Evolutionary conservation across 1,140 invertebrate genomes (phyloP), one percentile per base, ranked within the genome.

Genomic region (Orussus abietinus): DNA sequence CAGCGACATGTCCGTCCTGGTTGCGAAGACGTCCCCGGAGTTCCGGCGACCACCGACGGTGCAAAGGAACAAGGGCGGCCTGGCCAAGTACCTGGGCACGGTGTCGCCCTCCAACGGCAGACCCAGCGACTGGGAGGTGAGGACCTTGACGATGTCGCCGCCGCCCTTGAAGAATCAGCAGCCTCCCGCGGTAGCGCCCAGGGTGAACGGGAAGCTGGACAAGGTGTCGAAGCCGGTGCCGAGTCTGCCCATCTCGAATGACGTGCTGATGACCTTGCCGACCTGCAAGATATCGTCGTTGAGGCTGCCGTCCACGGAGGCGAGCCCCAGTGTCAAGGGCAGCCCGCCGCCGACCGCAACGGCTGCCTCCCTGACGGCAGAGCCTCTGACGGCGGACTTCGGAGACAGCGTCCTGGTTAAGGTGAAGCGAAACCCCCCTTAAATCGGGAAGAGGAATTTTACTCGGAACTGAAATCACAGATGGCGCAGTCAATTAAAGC

Each of bases 21-120:
- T 69, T 1, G 59, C 66, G 0, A 72, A 72, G 33, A 69, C 42
- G 30, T 55, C 69, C 2, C 50, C 66, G 13, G 71, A 71, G 38
- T 74, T 71, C 36, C 65, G 67, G 1, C 63, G 67, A 28, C 69
- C 69, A 7, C 57, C 66, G 3, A 66, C 51, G 7, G 69, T 74
- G 1, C 68, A 70, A 35, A 60, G 67, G 20, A 71, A 63, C 35
- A 72, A 72, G 41, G 60, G 59, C 4, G 66, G 68, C 2, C 40
- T 70, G 1, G 64, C 66, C n/a, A 74, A 72, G 25, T 70, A 70
- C 22, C 37, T 69, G 15, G 58, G 59, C 1, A 42, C 51, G 1
- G 50, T 64, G 7, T 38, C 51, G 6, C 38, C 59, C n/a, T n/a
- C n/a, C 9, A 57, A 49, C 26, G 35, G 38, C 14, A 52, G 7